Evolutionary conservation across 1,140 invertebrate species (phyloP), one percentile per base, ranked within the genome.

Genomic region (Platyura marginata): DNA sequence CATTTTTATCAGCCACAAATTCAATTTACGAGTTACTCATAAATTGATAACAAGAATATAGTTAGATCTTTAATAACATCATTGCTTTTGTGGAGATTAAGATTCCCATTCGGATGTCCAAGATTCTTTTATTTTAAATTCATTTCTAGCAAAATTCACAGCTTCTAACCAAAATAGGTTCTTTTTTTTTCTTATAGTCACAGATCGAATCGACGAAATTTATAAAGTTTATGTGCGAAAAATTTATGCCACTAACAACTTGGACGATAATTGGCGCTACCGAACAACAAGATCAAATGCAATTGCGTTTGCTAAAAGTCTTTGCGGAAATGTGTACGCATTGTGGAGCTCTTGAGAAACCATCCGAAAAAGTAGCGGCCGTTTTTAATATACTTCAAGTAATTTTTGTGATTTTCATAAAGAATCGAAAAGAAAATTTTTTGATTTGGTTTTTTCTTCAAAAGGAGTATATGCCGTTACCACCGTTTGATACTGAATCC

Each of bases 191-290:
- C n/a, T n/a, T n/a, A n/a, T n/a, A 92, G 85, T 73, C 80, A 45
- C 85, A 87, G 63, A 79, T 91, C 10, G 78, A 86, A 60, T 91
- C 90, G 1, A 83, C 79, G 21, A 74, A 75, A 50, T 94, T 91
- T 66, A 75, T 94, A 10, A 70, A 71, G 5, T 91, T 90, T 53
- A 80, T 92, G 53, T 90, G 86, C 65, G 74, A 85, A 35, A 73
- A 88, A 71, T 75, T 94, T 25, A 57, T 94, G 42, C 77, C 81
- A 13, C 52, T 70, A 19, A 63, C 64, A 39, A 63, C 67, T 41
- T 74, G 71, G 67, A 63, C 69, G 48, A 63, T 66, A 41, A 67
- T 76, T 45, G 52, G 53, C 19, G 60, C 61, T 15, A 63, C 62
- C 42, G 57, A 73, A 46, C 75, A 78, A 52, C 75, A 74, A 29